Conservation (phyloP, 2,888 invertebrate genomes). For the Andrena marginata region DNA sequence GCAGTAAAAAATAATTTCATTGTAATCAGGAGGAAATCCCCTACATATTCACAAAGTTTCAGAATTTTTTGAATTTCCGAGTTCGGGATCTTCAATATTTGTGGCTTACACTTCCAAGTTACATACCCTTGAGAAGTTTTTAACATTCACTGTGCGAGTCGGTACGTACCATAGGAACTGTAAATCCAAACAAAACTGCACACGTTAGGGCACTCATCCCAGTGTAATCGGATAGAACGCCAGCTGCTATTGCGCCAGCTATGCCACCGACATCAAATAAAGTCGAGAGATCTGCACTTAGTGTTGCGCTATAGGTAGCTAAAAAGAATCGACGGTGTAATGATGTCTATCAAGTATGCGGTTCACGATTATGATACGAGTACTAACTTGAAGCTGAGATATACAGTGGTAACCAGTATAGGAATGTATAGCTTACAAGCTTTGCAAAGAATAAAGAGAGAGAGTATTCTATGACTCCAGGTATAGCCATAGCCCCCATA, state of each 20-base stretch:
- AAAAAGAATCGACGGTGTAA: slow-evolving; percentile 70
- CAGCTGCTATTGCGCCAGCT: slow-evolving; percentile 94
- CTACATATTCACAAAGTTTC: no score
- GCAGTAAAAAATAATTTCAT: no score
- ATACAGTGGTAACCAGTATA: slow-evolving; percentile 98
- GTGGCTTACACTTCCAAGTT: no score
- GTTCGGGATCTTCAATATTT: no score
- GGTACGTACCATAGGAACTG: slow-evolving; percentile 92
- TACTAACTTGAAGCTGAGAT: slow-evolving; percentile 94
- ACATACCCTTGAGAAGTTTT: not conserved
- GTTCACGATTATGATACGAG: not conserved
- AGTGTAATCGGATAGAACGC: slow-evolving; percentile 92
- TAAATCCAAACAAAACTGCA: slow-evolving; percentile 91
- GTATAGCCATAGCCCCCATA: slow-evolving; percentile 92
- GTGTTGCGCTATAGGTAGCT: slow-evolving; percentile 89
- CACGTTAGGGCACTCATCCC: slow-evolving; percentile 96
- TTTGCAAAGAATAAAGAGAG: slow-evolving; percentile 98
- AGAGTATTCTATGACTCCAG: slow-evolving; percentile 97
- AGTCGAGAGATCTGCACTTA: slow-evolving; percentile 92
- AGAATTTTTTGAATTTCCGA: no score
- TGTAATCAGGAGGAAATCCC: no score
- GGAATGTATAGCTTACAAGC: slow-evolving; percentile 98
- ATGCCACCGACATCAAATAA: slow-evolving; percentile 97
- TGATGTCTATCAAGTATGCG: not conserved
- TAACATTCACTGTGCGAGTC: not conserved